These are phyloP conservation scores for Spilosoma lubricipeda DNA, from an alignment of 2,888 invertebrate genomes.

Conservation along the genomic window DNA sequence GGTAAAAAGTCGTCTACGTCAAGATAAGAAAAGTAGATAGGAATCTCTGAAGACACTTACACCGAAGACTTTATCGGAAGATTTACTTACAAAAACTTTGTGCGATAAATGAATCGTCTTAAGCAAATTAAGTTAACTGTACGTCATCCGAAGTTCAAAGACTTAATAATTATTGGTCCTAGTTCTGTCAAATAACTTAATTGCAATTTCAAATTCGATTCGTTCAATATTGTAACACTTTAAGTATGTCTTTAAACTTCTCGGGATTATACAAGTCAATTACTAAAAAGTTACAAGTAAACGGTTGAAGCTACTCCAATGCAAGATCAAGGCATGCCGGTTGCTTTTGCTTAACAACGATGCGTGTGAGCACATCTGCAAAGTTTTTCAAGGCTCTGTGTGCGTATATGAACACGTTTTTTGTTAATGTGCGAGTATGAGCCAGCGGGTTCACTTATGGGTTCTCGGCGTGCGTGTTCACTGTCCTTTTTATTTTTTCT, in stretches of 20 bases:
- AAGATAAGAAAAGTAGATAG: slow-evolving; percentile 39
- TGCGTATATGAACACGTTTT: slow-evolving; percentile 62
- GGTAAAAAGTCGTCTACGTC: slow-evolving; percentile 46
- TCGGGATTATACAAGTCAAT: slow-evolving; percentile 26
- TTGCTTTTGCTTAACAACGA: slow-evolving; percentile 68
- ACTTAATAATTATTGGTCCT: slow-evolving; percentile 5
- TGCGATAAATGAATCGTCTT: slow-evolving; percentile 29
- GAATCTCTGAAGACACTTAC: slow-evolving; percentile 39
- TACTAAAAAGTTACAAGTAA: slow-evolving; percentile 31
- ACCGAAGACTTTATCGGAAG: slow-evolving; percentile 38
- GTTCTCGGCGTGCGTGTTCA: slow-evolving; percentile 62
- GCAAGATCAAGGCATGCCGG: slow-evolving; percentile 62
- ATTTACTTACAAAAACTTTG: slow-evolving; percentile 46
- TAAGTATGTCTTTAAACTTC: slow-evolving; percentile 7
- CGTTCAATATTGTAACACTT: neutral
- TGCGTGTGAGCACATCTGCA: slow-evolving; percentile 82
- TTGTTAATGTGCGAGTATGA: slow-evolving; percentile 60
- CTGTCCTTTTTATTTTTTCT: slow-evolving; percentile 64
- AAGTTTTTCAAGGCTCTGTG: slow-evolving; percentile 68
- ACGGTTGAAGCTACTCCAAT: slow-evolving; percentile 55
- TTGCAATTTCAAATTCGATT: slow-evolving; percentile 1
- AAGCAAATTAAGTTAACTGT: slow-evolving; percentile 27
- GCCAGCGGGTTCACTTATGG: slow-evolving; percentile 60
- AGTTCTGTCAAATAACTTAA: neutral
- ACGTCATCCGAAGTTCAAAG: slow-evolving; percentile 8